These are phyloP conservation scores for Chondrilla cf. caribensis DNA, from an alignment of 37 sponge, comb jelly and placozoan species.

Conservation along the genomic window DNA sequence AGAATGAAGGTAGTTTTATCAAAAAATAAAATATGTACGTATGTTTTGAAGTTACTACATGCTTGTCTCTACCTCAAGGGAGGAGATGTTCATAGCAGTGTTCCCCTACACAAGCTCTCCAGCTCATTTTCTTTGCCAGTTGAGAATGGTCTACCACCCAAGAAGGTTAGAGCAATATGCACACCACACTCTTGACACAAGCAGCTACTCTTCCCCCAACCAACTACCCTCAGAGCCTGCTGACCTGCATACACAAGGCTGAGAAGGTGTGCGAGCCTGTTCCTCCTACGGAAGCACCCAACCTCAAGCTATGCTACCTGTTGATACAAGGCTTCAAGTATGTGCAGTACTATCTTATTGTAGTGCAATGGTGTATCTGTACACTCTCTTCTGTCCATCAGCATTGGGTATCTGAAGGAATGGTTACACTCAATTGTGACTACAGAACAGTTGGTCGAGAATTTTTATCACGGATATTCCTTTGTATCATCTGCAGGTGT, in stretches of 20 bases:
- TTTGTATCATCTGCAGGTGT: constrained; percentile 5
- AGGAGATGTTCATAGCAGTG: not conserved
- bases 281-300: constrained; percentile 2
- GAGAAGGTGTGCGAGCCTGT: not conserved
- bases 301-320: not conserved
- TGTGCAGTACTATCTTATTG: not conserved
- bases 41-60: no score
- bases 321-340: constrained; percentile 4
- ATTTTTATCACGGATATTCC: not conserved
- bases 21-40: no score
- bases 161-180: not conserved
- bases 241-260: not conserved
- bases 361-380: not conserved
- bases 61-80: not conserved
- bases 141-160: constrained; percentile 18
- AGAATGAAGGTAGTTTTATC: not conserved
- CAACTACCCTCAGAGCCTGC: not conserved
- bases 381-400: not conserved
- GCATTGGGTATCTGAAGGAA: constrained; percentile 1
- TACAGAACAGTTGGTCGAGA: not conserved
- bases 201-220: no score
- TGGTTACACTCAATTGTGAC: not conserved
- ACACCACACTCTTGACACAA: no score
- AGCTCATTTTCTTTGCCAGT: constrained; percentile 12
- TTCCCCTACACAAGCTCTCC: constrained; percentile 6